Percentiles rank a stretch among this genome's conserved stretches.
Evolutionary conservation across 2,797 vertebrate species (phyloP).

Genomic region (Pempheris klunzingeri): DNA sequence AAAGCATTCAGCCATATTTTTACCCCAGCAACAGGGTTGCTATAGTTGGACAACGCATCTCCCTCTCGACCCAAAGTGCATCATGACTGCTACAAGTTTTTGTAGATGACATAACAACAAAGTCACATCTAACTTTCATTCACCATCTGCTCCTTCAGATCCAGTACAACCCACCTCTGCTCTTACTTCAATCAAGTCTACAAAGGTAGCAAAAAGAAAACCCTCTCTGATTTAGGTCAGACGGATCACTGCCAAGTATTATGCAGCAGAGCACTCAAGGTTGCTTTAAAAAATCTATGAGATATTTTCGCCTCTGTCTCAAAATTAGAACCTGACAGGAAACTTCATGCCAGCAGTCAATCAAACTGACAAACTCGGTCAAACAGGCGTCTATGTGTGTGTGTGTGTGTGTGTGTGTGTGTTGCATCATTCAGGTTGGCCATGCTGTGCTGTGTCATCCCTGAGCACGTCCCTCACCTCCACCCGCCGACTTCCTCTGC

Average conservation of each 20-base stretch:
- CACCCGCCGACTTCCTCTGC: conserved; percentile 41
- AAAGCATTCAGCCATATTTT: conserved; percentile 3
- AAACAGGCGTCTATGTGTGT: conserved; percentile 12
- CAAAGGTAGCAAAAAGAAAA: conserved; percentile 18
- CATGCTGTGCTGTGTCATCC: conserved; percentile 56
- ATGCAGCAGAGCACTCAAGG: conserved; percentile 52
- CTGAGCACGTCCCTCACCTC: conserved; percentile 30
- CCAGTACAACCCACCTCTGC: conserved; percentile 29
- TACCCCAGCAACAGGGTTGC: neutral
- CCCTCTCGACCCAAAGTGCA: neutral
- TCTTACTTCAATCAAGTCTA: conserved; percentile 39
- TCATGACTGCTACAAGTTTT: neutral
- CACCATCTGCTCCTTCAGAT: conserved; percentile 34
- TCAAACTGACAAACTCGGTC: conserved; percentile 51
- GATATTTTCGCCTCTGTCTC: conserved; percentile 60
- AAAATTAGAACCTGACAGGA: conserved; percentile 69
- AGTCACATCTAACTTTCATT: conserved; percentile 49
- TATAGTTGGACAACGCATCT: neutral
- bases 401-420: conserved; percentile 28
- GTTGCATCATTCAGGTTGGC: conserved; percentile 32
- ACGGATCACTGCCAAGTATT: conserved; percentile 47
- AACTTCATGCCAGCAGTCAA: conserved; percentile 61
- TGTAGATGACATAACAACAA: conserved; percentile 36
- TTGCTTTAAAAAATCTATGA: conserved; percentile 62
- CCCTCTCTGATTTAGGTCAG: conserved; percentile 27